phyloP scores from a whole-genome alignment of 2,113 vertebrate genomes.

The Grammomys dolichurus region DNA sequence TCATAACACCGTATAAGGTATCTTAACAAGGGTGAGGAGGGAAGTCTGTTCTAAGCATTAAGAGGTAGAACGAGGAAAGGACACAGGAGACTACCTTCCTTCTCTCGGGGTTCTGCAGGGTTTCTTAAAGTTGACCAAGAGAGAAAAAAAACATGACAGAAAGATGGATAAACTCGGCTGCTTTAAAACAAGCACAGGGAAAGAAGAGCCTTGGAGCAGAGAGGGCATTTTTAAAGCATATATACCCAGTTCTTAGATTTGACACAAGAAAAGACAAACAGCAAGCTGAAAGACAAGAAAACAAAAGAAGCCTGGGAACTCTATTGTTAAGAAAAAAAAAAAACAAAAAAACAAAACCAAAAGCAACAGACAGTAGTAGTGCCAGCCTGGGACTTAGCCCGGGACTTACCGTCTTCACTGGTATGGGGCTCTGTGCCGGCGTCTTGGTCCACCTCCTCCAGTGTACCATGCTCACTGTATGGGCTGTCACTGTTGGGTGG shows the following conservation, averaged over 20 bases:
- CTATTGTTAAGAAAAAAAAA: not conserved
- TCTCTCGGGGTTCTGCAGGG: not conserved
- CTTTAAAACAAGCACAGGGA: not conserved
- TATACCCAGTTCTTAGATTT: not conserved
- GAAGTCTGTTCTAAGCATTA: not conserved
- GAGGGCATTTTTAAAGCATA: not conserved
- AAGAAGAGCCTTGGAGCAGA: not conserved
- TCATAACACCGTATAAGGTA: not conserved
- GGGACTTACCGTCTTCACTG: conserved; percentile 95
- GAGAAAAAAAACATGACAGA: not conserved
- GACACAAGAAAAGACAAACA: not conserved
- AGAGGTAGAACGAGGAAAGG: not conserved
- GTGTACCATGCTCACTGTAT: conserved; percentile 95
- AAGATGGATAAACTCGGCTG: not conserved
- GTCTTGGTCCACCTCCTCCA: conserved; percentile 97
- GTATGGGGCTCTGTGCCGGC: conserved; percentile 95
- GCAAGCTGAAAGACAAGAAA: not conserved
- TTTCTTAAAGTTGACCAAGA: conserved; percentile 50
- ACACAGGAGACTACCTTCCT: not conserved
- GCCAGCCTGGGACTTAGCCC: too few species aligned
- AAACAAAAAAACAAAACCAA: not conserved
- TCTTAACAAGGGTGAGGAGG: not conserved
- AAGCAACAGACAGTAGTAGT: not conserved
- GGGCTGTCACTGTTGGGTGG: conserved; percentile 93
- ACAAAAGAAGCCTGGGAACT: not conserved